Evolutionary conservation across 2,888 invertebrate species (phyloP).

Genomic region (Drosophila barbarae): DNA sequence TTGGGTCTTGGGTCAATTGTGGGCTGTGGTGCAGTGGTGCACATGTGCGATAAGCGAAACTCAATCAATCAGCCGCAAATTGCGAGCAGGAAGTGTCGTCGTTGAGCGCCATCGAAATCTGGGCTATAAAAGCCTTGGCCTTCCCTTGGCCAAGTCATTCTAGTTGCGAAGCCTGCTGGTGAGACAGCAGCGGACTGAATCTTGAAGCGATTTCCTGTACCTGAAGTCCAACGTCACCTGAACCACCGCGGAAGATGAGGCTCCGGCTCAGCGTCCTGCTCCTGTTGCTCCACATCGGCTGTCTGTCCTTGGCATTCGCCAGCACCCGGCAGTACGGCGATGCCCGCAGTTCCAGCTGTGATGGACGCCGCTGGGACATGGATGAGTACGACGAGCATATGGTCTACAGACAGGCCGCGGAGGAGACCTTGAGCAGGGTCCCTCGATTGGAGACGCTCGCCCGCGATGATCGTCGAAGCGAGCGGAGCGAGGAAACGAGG

Average conservation of each 20-base stretch:
- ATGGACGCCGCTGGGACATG: conserved; percentile 20
- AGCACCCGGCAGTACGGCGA: conserved; percentile 33
- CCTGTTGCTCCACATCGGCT: conserved; percentile 23
- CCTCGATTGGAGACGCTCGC: neutral
- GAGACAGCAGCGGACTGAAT: conserved; percentile 22
- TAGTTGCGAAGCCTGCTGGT: conserved; percentile 40
- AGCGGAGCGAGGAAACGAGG: conserved; percentile 25
- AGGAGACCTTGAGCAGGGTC: neutral
- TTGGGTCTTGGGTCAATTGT: neutral
- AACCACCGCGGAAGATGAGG: conserved; percentile 13
- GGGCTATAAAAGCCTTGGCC: conserved; percentile 22
- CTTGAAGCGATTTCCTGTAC: conserved; percentile 12
- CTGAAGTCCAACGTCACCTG: conserved; percentile 16
- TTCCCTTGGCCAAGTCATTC: conserved; percentile 39
- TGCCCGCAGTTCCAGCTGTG: conserved; percentile 3
- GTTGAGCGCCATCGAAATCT: neutral
- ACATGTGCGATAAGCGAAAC: conserved; percentile 73
- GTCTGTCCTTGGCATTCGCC: conserved; percentile 17
- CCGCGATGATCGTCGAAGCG: conserved; percentile 21
- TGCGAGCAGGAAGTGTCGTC: conserved; percentile 40
- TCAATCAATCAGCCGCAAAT: conserved; percentile 69
- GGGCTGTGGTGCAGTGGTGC: conserved; percentile 60
- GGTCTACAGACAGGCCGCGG: conserved; percentile 58
- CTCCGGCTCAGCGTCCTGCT: conserved; percentile 19
- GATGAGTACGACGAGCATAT: conserved; percentile 63